Percentiles rank a stretch among this genome's conserved stretches.
Conservation (phyloP, 2,888 invertebrate species). For the Thysanoteuthis rhombus region DNA sequence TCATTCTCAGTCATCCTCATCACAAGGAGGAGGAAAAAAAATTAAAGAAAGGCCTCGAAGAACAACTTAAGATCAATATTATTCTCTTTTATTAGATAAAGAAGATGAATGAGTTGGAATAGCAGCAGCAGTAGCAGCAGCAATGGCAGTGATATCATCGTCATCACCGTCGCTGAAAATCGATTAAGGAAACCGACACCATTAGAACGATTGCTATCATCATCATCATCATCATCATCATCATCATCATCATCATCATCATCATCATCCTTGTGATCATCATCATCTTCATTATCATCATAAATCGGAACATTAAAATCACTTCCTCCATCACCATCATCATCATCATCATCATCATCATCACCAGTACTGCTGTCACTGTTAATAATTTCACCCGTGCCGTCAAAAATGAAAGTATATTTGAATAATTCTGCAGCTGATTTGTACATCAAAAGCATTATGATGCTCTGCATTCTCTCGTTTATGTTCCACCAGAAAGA, state of each 20-base stretch:
- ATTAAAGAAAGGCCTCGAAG: neutral
- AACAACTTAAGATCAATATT: neutral
- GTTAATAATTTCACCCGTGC: too few species aligned
- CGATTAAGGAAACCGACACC: neutral
- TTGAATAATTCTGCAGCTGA: too few species aligned
- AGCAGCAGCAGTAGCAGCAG: neutral
- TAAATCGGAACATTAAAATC: too few species aligned
- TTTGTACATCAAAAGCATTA: too few species aligned
- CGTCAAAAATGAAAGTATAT: too few species aligned
- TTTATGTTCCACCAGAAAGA: too few species aligned
- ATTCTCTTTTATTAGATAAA: neutral
- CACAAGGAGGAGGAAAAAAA: neutral
- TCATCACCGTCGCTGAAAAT: neutral
- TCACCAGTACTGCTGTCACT: too few species aligned
- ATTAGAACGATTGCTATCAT: neutral
- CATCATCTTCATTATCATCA: too few species aligned
- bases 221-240: neutral
- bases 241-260: neutral
- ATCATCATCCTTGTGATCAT: neutral
- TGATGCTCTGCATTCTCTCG: too few species aligned
- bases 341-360: too few species aligned
- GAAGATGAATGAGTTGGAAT: neutral
- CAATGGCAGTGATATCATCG: neutral
- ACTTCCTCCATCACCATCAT: too few species aligned
- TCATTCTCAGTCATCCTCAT: neutral